These are phyloP conservation scores for Onychostoma macrolepis DNA, from an alignment of 2,113 vertebrate genomes.

Conservation along the genomic window DNA sequence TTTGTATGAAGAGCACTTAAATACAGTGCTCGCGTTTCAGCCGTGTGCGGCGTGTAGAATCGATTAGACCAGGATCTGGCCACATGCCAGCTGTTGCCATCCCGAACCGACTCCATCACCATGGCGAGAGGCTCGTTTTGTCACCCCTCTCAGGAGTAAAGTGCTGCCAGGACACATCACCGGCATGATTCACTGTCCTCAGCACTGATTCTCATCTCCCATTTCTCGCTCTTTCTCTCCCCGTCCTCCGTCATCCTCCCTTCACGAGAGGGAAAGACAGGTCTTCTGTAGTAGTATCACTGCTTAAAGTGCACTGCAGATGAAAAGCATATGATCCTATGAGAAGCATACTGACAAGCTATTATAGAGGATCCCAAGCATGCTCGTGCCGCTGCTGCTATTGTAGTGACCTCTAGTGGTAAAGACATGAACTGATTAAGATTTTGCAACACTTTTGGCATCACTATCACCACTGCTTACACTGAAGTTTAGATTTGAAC, in stretches of 20 bases:
- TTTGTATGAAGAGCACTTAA: constrained; percentile 43
- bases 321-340: constrained; percentile 75
- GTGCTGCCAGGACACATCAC: constrained; percentile 43
- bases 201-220: constrained; percentile 40
- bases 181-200: constrained; percentile 44
- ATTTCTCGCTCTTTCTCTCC: constrained; percentile 33
- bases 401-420: constrained; percentile 57
- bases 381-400: constrained; percentile 22
- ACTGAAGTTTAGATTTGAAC: too few relatives aligned
- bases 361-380: constrained; percentile 63
- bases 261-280: constrained; percentile 56
- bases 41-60: background rate
- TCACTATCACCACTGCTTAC: background rate
- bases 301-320: constrained; percentile 69
- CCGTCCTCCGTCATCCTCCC: constrained; percentile 46
- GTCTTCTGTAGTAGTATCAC: constrained; percentile 66
- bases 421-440: constrained; percentile 11
- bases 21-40: constrained; percentile 12
- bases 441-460: constrained; percentile 3
- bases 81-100: constrained; percentile 47
- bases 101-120: constrained; percentile 35
- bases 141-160: constrained; percentile 50
- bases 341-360: constrained; percentile 70
- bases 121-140: constrained; percentile 54
- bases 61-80: constrained; percentile 31